A percentile compares a stretch with the other conserved stretches of the same genome.
Evolutionary conservation across 2,888 invertebrate genomes (phyloP).

Genomic region (Pteria penguin): DNA sequence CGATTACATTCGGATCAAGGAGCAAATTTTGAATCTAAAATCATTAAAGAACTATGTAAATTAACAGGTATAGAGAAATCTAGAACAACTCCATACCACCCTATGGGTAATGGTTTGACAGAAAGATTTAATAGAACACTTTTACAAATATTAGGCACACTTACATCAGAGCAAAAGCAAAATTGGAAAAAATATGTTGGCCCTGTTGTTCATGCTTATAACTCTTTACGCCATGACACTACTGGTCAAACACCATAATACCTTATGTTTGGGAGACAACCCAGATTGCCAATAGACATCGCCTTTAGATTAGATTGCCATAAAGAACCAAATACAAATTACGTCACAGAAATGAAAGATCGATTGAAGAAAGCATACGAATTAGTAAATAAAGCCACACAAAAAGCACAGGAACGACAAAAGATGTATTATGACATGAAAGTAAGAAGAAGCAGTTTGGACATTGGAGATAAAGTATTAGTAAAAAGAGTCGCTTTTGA

Average conservation of each 20-base stretch:
- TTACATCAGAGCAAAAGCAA: background rate
- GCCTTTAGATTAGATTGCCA: background rate
- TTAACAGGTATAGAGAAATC: too few species aligned
- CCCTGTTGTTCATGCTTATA: background rate
- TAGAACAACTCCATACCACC: too few species aligned
- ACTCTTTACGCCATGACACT: background rate
- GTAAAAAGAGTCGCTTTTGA: background rate
- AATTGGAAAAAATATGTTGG: background rate
- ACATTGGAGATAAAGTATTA: background rate
- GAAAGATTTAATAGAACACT: background rate
- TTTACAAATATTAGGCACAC: background rate
- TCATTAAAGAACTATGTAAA: slow-evolving; percentile 27
- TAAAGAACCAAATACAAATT: background rate
- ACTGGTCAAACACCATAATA: background rate
- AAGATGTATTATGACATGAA: background rate
- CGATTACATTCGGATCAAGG: slow-evolving; percentile 27
- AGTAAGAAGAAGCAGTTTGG: background rate
- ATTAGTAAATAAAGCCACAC: background rate
- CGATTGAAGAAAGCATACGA: background rate
- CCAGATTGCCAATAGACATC: too few species aligned
- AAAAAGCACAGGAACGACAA: background rate
- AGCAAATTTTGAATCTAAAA: slow-evolving; percentile 9
- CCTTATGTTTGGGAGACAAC: background rate
- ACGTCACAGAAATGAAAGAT: background rate
- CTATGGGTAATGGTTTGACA: too few species aligned